Evolutionary conservation across 2,797 vertebrate species (phyloP), one percentile per base, ranked within the genome.

Genomic region (Danio choprae): DNA sequence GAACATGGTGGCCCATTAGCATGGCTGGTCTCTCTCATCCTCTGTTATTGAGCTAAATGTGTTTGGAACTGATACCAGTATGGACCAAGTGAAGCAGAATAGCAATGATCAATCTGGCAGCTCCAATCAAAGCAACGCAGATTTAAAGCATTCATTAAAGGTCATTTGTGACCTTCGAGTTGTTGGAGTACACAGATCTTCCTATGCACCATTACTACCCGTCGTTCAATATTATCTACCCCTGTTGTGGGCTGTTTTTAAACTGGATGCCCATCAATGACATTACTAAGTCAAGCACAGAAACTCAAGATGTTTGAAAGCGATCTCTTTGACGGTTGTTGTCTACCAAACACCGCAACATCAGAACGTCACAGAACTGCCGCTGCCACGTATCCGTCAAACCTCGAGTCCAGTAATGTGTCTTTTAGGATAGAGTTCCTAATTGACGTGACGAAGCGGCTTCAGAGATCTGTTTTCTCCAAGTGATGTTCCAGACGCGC

Each of bases 31-130:
- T 63, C 75, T 84, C 78, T 75, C 70, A 79, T 82, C 82, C 82
- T 83, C 67, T 65, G 67, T 82, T 80, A 85, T 77, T 84, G 74
- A 83, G 81, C 53, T 79, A 73, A 84, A 85, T 81, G 84, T 83
- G 82, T 76, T 85, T 74, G 78, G 71, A 84, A 79, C 80, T 46
- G 82, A 83, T 85, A 75, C 68, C 77, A 79, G 59, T 41, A 69
- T 68, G 70, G 64, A 77, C 77, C 73, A 82, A 82, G 64, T 55
- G n/a, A 67, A 74, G 80, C 68, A 77, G 80, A 80, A 80, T 69
- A 83, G 78, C 43, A 65, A 15, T 59, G 74, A 82, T 71, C 75
- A 79, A 77, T 84, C 75, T 77, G 62, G 62, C 46, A 44, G 50
- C 41, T 44, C 59, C 51, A 70, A 43, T 62, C 67, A 58, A 69